phyloP scores from a whole-genome alignment of 2,797 vertebrate species.

The Neosilurus hyrtlii region DNA sequence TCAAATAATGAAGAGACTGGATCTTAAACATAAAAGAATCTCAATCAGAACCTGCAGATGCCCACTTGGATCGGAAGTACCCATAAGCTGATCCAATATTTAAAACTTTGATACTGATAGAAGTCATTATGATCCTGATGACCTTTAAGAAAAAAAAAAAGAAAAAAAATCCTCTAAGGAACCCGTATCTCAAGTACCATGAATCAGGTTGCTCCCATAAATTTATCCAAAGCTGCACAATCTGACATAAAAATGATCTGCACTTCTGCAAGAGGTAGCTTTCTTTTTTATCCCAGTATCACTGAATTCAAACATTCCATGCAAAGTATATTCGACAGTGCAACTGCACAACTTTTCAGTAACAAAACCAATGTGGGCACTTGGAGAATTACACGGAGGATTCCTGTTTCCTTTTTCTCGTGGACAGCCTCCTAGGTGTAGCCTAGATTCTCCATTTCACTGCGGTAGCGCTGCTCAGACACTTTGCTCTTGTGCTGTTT shows the following conservation, averaged over 20 bases:
- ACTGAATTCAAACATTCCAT: neutral
- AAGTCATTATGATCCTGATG: conserved; percentile 19
- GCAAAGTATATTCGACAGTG: conserved; percentile 21
- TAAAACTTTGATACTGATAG: conserved; percentile 19
- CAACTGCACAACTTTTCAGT: conserved; percentile 6
- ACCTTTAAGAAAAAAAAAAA: neutral
- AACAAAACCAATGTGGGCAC: conserved; percentile 30
- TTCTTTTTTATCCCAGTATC: conserved; percentile 22
- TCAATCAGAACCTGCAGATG: conserved; percentile 1
- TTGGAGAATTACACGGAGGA: conserved; percentile 27
- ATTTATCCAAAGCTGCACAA: conserved; percentile 14
- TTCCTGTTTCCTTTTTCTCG: neutral
- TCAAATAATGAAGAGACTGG: conserved; percentile 4
- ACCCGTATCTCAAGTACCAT: conserved; percentile 7
- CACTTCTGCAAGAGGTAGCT: conserved; percentile 45
- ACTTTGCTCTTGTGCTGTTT: conserved; percentile 98
- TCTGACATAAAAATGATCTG: conserved; percentile 32
- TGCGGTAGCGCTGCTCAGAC: conserved; percentile 92
- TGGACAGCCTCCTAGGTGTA: conserved; percentile 77
- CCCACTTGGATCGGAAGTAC: conserved; percentile 11
- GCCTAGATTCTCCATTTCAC: conserved; percentile 95
- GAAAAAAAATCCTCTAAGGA: neutral
- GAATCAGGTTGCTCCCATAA: conserved; percentile 2
- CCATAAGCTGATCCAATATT: conserved; percentile 34
- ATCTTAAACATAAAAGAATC: neutral